phyloP scores from a whole-genome alignment of 2,888 invertebrate genomes.

The Apantesis nais region DNA sequence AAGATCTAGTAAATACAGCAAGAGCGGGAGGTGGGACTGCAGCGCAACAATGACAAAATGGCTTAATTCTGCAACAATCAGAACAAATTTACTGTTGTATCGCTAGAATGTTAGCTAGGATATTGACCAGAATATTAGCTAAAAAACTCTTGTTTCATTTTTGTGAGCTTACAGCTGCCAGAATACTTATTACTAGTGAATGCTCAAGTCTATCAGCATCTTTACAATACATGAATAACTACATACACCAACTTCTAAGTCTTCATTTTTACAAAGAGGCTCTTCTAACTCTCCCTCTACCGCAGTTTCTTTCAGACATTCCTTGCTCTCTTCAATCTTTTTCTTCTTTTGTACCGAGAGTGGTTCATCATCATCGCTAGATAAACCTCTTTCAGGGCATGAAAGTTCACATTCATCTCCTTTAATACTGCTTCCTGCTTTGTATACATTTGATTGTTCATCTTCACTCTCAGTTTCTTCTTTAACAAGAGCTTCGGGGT shows the following conservation, averaged over 20 bases:
- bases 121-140: too few relatives aligned
- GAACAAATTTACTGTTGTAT: too few relatives aligned
- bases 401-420: constrained; percentile 51
- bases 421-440: constrained; percentile 54
- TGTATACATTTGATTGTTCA: background rate
- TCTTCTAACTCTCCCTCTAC: background rate
- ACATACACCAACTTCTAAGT: constrained; percentile 7
- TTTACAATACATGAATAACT: background rate
- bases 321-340: constrained; percentile 48
- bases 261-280: constrained; percentile 5
- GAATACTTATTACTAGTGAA: background rate
- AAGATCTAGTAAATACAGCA: too few relatives aligned
- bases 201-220: background rate
- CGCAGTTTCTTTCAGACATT: constrained; percentile 39
- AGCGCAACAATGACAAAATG: too few relatives aligned
- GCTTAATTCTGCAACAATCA: too few relatives aligned
- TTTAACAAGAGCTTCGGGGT: background rate
- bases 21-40: too few relatives aligned
- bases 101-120: background rate
- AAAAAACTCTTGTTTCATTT: background rate
- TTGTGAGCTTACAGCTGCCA: background rate
- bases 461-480: constrained; percentile 5
- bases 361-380: constrained; percentile 70
- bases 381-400: constrained; percentile 29
- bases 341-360: constrained; percentile 64